Conservation (phyloP, 2,797 vertebrate species). For the Aldrovandia affinis region DNA sequence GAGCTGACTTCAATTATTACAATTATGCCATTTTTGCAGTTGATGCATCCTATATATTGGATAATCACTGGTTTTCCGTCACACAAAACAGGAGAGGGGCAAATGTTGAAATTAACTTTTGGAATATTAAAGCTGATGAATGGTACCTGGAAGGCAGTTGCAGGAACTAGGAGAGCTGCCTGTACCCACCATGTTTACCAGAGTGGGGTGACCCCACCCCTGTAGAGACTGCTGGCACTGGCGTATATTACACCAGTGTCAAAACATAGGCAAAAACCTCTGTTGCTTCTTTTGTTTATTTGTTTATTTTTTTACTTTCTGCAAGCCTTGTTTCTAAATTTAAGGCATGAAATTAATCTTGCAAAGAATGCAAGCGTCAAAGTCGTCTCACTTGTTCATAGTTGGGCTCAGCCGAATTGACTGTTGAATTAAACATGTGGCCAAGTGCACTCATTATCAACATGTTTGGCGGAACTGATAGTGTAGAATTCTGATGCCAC, state of each 20-base stretch:
- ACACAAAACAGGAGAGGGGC: background rate
- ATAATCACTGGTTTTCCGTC: background rate
- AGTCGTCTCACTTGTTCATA: background rate
- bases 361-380: background rate
- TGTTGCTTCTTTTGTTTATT: background rate
- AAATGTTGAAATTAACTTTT: background rate
- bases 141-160: background rate
- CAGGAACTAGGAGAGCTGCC: background rate
- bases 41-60: background rate
- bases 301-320: background rate
- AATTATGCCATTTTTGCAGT: too few species aligned
- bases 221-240: background rate
- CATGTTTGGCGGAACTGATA: background rate
- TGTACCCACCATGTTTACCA: background rate
- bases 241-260: background rate
- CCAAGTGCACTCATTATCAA: too few species aligned
- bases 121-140: background rate
- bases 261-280: background rate
- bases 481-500: background rate
- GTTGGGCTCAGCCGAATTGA: background rate
- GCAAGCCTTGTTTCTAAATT: background rate
- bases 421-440: constrained; percentile 11
- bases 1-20: too few species aligned
- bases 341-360: background rate
- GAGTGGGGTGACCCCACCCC: background rate